phyloP scores from a whole-genome alignment of 1,140 invertebrate genomes.

The Steinernema khuongi region DNA sequence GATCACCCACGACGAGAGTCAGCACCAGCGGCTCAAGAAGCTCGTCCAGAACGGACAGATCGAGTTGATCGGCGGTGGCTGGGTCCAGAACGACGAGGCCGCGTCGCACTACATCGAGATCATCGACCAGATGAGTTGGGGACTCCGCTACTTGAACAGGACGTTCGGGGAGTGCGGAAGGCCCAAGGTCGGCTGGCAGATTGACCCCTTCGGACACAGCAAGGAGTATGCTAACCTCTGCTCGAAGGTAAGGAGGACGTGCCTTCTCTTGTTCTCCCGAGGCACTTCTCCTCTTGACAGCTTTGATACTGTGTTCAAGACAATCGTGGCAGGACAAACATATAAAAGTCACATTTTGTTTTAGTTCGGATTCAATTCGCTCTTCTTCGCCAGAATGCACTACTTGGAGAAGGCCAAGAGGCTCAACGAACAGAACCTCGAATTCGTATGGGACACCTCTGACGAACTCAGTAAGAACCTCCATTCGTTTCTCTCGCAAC shows the following conservation, averaged over 20 bases:
- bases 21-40: constrained; percentile 61
- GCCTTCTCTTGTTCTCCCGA: constrained; percentile 12
- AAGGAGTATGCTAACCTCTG: constrained; percentile 65
- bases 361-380: constrained; percentile 69
- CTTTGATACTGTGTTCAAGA: too few species aligned
- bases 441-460: constrained; percentile 75
- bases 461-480: constrained; percentile 59
- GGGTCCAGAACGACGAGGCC: constrained; percentile 81
- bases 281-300: too few species aligned
- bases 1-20: constrained; percentile 68
- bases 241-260: constrained; percentile 60
- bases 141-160: constrained; percentile 63
- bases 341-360: too few species aligned
- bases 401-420: constrained; percentile 74
- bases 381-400: constrained; percentile 81
- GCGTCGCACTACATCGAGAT: constrained; percentile 82
- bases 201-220: constrained; percentile 69
- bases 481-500: neutral
- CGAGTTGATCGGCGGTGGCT: constrained; percentile 70
- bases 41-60: constrained; percentile 67
- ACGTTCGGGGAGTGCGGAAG: constrained; percentile 66
- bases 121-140: constrained; percentile 78
- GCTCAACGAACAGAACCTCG: constrained; percentile 67
- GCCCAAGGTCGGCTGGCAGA: constrained; percentile 67
- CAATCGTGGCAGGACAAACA: too few species aligned